Evolutionary conservation across 2,888 invertebrate genomes (phyloP), one percentile per base, ranked within the genome.

Genomic region (Ophion slaviceki): DNA sequence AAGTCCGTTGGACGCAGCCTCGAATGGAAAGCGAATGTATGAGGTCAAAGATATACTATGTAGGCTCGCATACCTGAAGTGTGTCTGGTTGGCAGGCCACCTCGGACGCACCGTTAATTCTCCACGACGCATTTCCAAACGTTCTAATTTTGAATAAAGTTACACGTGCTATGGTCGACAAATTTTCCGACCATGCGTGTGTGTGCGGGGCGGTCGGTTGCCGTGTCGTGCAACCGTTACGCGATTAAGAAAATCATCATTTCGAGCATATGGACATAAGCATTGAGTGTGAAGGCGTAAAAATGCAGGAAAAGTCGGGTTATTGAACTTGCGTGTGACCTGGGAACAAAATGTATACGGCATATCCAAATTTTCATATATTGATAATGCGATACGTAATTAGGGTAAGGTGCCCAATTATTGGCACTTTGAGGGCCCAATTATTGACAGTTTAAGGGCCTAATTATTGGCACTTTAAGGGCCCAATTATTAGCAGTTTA

Each of bases 11-110:
- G 61, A 61, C 17, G 14, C 53, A 80, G 84, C 74, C 57, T 47
- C 68, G 77, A 86, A 84, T 84, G 86, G 86, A 81, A 84, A 86
- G 86, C 83, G 86, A 86, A 80, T 81, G 83, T 84, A 75, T 64
- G 75, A 76, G 66, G 57, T 59, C 68, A 45, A 59, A 67, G 11
- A 59, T 40, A 78, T 61, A 61, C 24, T 14, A 53, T 53, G 20
- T 78, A n/a, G 67, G 68, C 40, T 47, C 24, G 20, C 61, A 68
- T 70, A 64, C 24, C 61, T 45, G 53, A 53, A 53, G 76, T 45
- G 24, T 74, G 47, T 45, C 36, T 53, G 81, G 17, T 36, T 67
- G 76, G 75, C 64, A 64, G 72, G 24, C 24, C 57, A 64, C 59
- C 67, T 67, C 64, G 59, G 66, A 67, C 67, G 61, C 61, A 80